These are phyloP conservation scores for Eurystomus glaucurus DNA, from an alignment of 2,797 vertebrate genomes.

Conservation along the genomic window DNA sequence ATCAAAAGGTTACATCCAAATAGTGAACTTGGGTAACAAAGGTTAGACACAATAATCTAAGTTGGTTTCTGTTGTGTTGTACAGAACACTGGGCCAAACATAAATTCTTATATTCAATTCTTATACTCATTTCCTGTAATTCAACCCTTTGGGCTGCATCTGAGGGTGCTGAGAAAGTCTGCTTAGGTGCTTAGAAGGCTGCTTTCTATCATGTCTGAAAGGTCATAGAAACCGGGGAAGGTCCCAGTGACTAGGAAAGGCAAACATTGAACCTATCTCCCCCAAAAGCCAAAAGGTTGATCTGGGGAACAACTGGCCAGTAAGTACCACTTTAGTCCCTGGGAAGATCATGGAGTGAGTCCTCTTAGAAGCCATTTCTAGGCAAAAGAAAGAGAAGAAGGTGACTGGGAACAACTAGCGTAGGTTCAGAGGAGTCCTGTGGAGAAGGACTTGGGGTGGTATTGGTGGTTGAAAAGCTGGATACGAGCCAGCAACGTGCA, in stretches of 20 bases:
- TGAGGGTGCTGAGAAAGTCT: not conserved
- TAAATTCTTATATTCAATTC: not conserved
- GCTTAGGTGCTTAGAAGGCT: not conserved
- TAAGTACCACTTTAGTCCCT: not conserved
- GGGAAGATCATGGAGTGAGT: not conserved
- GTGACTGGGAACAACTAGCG: not conserved
- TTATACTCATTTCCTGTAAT: not conserved
- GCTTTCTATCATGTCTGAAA: not conserved
- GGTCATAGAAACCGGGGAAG: not conserved
- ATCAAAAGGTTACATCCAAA: not conserved
- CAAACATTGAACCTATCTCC: not conserved
- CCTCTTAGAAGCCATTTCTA: not conserved
- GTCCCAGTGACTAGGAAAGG: not conserved
- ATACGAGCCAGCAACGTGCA: rapidly evolving
- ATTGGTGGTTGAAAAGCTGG: not conserved
- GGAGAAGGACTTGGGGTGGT: not conserved
- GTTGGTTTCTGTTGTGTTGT: not conserved
- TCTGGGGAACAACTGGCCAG: not conserved
- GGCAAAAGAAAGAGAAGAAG: not conserved
- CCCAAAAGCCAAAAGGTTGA: not conserved
- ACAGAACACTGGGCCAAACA: not conserved
- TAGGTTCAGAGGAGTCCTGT: not conserved
- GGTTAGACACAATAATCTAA: not conserved
- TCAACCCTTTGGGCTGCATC: not conserved
- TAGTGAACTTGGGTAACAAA: not conserved